Percentiles rank a stretch among this genome's conserved stretches.
Conservation (phyloP, 2,888 invertebrate species). For the Lasius fuliginosus region DNA sequence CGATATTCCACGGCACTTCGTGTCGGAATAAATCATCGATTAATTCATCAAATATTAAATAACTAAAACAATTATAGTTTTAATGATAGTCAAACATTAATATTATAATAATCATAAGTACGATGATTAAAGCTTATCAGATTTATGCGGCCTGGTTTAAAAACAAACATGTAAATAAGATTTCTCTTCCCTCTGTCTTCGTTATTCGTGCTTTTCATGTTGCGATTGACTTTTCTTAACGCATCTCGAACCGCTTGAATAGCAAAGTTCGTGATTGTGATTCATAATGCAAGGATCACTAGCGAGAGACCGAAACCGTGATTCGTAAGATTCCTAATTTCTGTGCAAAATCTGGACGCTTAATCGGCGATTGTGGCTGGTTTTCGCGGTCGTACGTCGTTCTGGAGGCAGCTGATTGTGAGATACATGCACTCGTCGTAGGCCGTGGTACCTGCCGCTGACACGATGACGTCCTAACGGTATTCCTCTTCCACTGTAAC, state of each 20-base stretch:
- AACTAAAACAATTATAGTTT: not conserved
- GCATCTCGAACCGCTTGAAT: not conserved
- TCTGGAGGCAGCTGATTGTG: slow-evolving; percentile 27
- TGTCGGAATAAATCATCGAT: not conserved
- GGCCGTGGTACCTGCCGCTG: slow-evolving; percentile 80
- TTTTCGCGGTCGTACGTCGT: slow-evolving; percentile 38
- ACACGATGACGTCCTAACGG: slow-evolving; percentile 83
- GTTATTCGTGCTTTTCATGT: not conserved
- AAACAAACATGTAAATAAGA: not conserved
- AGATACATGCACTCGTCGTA: slow-evolving; percentile 58
- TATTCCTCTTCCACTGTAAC: slow-evolving; percentile 81
- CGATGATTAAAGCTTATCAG: not conserved
- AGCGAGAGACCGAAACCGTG: not conserved
- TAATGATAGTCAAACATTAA: not conserved
- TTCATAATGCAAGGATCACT: not conserved
- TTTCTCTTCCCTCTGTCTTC: not conserved
- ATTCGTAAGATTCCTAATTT: not conserved
- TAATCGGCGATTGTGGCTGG: slow-evolving; percentile 21
- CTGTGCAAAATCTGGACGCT: slow-evolving; percentile 6
- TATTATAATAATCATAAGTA: not conserved
- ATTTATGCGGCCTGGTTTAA: not conserved
- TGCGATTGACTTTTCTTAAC: not conserved
- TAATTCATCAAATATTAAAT: not conserved
- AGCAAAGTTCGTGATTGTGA: not conserved
- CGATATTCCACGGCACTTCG: not conserved